A percentile compares a stretch with the other conserved stretches of the same genome.
phyloP scores from a whole-genome alignment of 1,140 invertebrate species.

The Myzus persicae region DNA sequence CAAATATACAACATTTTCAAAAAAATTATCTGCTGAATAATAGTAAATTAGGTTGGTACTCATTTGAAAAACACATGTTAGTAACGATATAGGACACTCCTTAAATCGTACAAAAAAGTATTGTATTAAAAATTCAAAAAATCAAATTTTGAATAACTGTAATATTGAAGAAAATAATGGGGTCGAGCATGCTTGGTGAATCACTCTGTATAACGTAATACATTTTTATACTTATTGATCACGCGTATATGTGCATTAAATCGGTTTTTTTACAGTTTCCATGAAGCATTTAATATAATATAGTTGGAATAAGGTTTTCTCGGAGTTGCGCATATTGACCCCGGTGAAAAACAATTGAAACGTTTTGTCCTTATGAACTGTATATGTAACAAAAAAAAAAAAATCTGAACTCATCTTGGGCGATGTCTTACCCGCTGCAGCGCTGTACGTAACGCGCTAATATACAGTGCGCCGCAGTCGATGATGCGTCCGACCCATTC shows the following conservation, averaged over 20 bases:
- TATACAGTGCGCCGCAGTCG: not conserved
- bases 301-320: not conserved
- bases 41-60: not conserved
- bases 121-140: too few relatives aligned
- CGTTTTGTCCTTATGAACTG: not conserved
- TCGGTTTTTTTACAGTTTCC: not conserved
- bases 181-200: not conserved
- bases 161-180: not conserved
- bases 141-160: too few relatives aligned
- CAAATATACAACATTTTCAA: not conserved
- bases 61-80: not conserved
- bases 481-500: not conserved
- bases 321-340: not conserved
- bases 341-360: not conserved
- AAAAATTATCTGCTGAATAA: not conserved
- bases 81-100: not conserved
- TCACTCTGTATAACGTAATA: not conserved
- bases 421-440: not conserved
- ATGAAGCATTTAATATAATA: not conserved
- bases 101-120: not conserved
- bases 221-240: not conserved
- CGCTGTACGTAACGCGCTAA: too few relatives aligned
- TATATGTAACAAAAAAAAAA: not conserved
- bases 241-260: not conserved
- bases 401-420: not conserved